A percentile compares a stretch with the other conserved stretches of the same genome.
Conservation (phyloP, 2,888 invertebrate genomes). For the Nemapogon koenigi region DNA sequence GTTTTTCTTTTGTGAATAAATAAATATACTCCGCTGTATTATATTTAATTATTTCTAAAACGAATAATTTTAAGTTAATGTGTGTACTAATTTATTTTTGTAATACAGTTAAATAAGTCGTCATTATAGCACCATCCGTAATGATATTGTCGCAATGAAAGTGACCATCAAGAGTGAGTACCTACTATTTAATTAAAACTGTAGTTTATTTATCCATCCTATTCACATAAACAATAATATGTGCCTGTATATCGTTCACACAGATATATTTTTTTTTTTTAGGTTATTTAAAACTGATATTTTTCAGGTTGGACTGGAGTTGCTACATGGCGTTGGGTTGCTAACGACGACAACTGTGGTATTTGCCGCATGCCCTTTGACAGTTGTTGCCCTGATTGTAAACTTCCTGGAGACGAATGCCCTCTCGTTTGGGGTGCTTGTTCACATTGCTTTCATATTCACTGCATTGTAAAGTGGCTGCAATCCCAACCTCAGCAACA, state of each 20-base stretch:
- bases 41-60: no score
- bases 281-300: slow-evolving; percentile 11
- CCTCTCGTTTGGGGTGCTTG: slow-evolving; percentile 98
- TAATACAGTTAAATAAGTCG: no score
- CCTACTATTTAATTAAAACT: background rate
- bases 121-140: no score
- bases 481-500: slow-evolving; percentile 91
- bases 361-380: slow-evolving; percentile 99
- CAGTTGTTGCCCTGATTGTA: slow-evolving; percentile 97
- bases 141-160: slow-evolving; percentile 50
- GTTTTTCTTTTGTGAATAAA: no score
- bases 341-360: slow-evolving; percentile 98
- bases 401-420: slow-evolving; percentile 96
- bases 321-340: slow-evolving; percentile 98
- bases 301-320: slow-evolving; percentile 93
- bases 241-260: background rate
- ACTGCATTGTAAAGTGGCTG: slow-evolving; percentile 99
- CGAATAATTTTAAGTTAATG: background rate
- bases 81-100: background rate
- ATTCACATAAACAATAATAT: background rate
- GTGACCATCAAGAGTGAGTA: slow-evolving; percentile 68
- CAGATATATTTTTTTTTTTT: background rate
- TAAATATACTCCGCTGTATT: no score
- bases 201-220: no score
- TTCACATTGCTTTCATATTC: slow-evolving; percentile 99